Evolutionary conservation across 2,113 vertebrate genomes (phyloP).

Genomic region (Elachura formosa): DNA sequence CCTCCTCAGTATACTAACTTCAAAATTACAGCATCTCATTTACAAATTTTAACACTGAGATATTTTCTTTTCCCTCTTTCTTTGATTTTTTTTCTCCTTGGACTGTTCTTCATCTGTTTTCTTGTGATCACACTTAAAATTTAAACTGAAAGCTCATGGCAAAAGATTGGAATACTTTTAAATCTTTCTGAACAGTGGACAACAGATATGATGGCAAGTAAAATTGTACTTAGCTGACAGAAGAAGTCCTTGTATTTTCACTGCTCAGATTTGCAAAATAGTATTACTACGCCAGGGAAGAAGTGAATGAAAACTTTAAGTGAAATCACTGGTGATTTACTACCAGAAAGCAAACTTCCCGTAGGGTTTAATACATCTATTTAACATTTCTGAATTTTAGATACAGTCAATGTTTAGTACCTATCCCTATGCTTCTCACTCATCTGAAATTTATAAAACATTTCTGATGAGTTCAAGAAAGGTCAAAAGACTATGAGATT

Average conservation of each 20-base stretch:
- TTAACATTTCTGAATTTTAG: neutral
- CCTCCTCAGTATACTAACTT: neutral
- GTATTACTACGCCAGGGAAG: neutral
- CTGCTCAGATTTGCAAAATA: neutral
- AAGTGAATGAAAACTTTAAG: neutral
- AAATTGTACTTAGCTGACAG: neutral
- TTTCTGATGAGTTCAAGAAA: neutral
- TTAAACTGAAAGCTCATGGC: neutral
- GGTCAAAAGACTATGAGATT: neutral
- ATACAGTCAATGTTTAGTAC: neutral
- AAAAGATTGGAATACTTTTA: neutral
- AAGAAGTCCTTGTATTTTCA: neutral
- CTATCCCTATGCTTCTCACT: neutral
- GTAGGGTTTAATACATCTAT: neutral
- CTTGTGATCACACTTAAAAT: neutral
- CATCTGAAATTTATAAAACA: neutral
- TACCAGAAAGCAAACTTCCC: neutral
- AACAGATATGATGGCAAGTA: neutral
- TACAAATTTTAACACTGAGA: neutral
- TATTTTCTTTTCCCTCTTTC: neutral
- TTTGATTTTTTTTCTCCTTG: neutral
- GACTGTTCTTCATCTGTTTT: neutral
- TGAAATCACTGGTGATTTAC: neutral
- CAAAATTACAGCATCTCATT: neutral
- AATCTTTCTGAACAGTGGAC: neutral